These are phyloP conservation scores for Dusona sp. DNA, from an alignment of 2,888 invertebrate species.

Conservation along the genomic window DNA sequence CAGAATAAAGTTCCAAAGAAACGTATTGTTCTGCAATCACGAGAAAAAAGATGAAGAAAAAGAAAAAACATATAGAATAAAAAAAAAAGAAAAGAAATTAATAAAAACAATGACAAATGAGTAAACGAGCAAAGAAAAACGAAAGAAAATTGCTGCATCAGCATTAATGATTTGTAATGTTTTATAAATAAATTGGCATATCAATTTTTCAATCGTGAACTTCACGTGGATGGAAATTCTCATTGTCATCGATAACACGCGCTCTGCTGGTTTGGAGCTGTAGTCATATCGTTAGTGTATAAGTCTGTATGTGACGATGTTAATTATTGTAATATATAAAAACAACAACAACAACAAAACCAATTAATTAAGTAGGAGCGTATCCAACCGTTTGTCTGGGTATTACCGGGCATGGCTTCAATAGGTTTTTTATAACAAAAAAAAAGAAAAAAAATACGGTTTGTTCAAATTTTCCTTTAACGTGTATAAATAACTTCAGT, in stretches of 20 bases:
- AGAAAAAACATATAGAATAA: constrained; percentile 13
- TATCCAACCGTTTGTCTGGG: constrained; percentile 80
- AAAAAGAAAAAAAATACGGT: constrained; percentile 60
- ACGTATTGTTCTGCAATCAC: constrained; percentile 71
- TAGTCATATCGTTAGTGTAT: constrained; percentile 84
- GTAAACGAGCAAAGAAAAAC: constrained; percentile 55
- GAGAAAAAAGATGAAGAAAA: constrained; percentile 44
- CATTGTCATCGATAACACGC: constrained; percentile 80
- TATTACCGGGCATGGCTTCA: constrained; percentile 80
- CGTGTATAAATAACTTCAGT: constrained; percentile 73
- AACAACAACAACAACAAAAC: constrained; percentile 57
- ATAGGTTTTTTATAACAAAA: constrained; percentile 82
- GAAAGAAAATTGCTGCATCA: constrained; percentile 73
- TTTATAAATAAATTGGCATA: constrained; percentile 82
- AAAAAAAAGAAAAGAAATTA: constrained; percentile 59
- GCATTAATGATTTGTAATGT: constrained; percentile 78
- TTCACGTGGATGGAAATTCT: constrained; percentile 75
- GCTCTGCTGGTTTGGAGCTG: constrained; percentile 84
- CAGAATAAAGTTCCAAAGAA: constrained; percentile 55
- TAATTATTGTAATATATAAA: constrained; percentile 83
- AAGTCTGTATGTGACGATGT: constrained; percentile 84
- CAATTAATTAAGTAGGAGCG: constrained; percentile 80
- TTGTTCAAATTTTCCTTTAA: constrained; percentile 76
- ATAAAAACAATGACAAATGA: constrained; percentile 25
- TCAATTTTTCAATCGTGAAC: constrained; percentile 76